Evolutionary conservation across 2,797 vertebrate genomes (phyloP).

Genomic region (Enteromius afrohamiltoni): DNA sequence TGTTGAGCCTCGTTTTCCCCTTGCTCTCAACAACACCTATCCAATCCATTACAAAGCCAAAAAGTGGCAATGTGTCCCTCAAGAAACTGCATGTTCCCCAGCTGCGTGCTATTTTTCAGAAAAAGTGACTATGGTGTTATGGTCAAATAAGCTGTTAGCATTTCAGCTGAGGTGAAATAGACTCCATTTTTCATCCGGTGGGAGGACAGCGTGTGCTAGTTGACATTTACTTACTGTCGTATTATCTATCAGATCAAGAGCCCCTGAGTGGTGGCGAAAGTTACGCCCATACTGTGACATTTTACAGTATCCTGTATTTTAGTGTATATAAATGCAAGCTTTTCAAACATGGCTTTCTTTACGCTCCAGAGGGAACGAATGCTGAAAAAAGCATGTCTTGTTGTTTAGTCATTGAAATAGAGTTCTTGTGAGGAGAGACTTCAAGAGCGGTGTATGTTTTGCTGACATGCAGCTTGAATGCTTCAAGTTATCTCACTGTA

Average conservation of each 20-base stretch:
- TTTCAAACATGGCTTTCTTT: slow-evolving; percentile 24
- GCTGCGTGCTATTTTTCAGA: slow-evolving; percentile 65
- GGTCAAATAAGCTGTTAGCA: slow-evolving; percentile 71
- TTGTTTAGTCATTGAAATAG: not conserved
- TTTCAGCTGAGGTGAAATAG: slow-evolving; percentile 67
- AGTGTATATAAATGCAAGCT: slow-evolving; percentile 24
- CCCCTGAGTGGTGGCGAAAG: slow-evolving; percentile 53
- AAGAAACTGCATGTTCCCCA: slow-evolving; percentile 49
- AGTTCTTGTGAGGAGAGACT: slow-evolving; percentile 16
- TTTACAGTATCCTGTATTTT: slow-evolving; percentile 43
- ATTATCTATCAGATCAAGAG: slow-evolving; percentile 56
- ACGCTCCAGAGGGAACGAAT: slow-evolving; percentile 8
- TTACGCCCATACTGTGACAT: slow-evolving; percentile 47
- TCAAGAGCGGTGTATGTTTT: not conserved
- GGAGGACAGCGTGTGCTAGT: slow-evolving; percentile 62
- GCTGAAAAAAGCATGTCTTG: slow-evolving; percentile 3
- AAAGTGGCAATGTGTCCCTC: slow-evolving; percentile 42
- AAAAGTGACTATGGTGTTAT: slow-evolving; percentile 70
- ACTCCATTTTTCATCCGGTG: slow-evolving; percentile 57
- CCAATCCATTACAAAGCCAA: slow-evolving; percentile 1
- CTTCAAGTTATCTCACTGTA: slow-evolving; percentile 6
- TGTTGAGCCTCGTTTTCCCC: slow-evolving; percentile 22
- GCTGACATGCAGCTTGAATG: slow-evolving; percentile 17
- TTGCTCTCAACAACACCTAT: slow-evolving; percentile 30
- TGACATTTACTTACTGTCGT: slow-evolving; percentile 64